Base-by-base conservation (phyloP, 2,797 vertebrate species). In the Ispidina lecontei region DNA sequence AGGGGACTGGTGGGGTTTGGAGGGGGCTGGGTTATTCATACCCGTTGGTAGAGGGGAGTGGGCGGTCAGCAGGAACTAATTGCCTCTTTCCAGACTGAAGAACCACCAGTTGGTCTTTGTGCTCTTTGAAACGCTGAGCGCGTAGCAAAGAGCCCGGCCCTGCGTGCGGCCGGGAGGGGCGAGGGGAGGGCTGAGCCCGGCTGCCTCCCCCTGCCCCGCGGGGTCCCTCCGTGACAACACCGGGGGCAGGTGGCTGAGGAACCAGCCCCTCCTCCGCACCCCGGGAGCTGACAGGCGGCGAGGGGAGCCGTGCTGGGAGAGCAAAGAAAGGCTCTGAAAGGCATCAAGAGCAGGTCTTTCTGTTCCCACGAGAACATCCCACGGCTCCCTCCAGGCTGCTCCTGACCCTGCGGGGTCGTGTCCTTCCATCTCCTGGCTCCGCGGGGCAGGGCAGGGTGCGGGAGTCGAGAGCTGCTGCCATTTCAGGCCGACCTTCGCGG, bases 281-380 rank as follows among this genome's bases (percentile, higher is more conserved):
- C 85, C 83, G 51, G 14, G 82, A 92, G 93, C 65, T 41, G 23
- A 64, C 68, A 64, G 37, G 84, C 54, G 71, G 84, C 95, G 87
- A 28, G 46, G 79, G 80, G 79, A 89, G 52, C 52, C 84, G 0
- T n/a, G 86, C 91, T 82, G 95, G 60, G 75, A 84, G 78, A 60
- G 91, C 52, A 46, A 23, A 79, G 90, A 58, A 68, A 65, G 58
- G 71, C 77, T 81, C 37, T 5, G 60, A 26, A 47, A 52, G 20
- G 70, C 69, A 46, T 56, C 2, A 7, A 19, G 41, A 44, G 35
- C 28, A 17, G 67, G 41, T 15, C 74, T 12, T 64, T 49, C 44
- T 19, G 64, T 44, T n/a, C 54, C 39, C 74, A 3, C 2, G n/a
- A 29, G 64, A 87, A 46, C 46, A 28, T 37, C 87, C 10, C 73